Evolutionary conservation across 2,888 invertebrate species (phyloP), one percentile per base, ranked within the genome.

Genomic region (Ophion slaviceki): DNA sequence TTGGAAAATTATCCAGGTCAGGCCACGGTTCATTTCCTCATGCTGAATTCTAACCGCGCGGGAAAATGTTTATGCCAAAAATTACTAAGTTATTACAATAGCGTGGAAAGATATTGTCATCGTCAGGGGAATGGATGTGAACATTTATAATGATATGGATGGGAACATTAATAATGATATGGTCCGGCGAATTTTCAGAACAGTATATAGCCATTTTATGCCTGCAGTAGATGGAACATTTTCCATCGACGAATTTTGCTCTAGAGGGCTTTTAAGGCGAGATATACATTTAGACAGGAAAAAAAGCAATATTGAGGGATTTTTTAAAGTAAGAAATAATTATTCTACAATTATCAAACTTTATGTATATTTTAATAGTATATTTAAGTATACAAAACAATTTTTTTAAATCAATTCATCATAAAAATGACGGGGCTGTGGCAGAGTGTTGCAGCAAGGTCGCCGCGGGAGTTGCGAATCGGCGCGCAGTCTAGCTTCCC

Each of bases 1-100:
- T 32, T 28, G n/a, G 4, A 6, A 32, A 32, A 32, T 53, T 53
- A 53, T 53, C 61, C 24, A 32, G 40, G 47, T 68, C 67, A 32
- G 40, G n/a, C 40, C 36, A 47, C 62, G 66, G 32, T 70, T 70
- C 70, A 80, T 80, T 84, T 79, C 62, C 6, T 59, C 71, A 76
- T 70, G 24, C 70, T 17, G 32, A 68, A 83, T 74, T 74, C 62
- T 40, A 74, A 36, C 47, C 20, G 1, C 32, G 4, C 14, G 10
- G 14, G 5, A 4, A 53, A 53, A 53, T 53, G 14, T 53, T 53
- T 53, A 53, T 5, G 53, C 53, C 14, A 53, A 53, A 53, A 53
- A 53, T 53, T 53, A 53, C 14, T 53, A 17, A 5, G 17, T 53
- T 53, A 53, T 53, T 53, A 17, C 11, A 53, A 14, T 17, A 53